Evolutionary conservation across 2,113 vertebrate genomes (phyloP), one percentile per base, ranked within the genome.

Genomic region (Zosterops japonicus): DNA sequence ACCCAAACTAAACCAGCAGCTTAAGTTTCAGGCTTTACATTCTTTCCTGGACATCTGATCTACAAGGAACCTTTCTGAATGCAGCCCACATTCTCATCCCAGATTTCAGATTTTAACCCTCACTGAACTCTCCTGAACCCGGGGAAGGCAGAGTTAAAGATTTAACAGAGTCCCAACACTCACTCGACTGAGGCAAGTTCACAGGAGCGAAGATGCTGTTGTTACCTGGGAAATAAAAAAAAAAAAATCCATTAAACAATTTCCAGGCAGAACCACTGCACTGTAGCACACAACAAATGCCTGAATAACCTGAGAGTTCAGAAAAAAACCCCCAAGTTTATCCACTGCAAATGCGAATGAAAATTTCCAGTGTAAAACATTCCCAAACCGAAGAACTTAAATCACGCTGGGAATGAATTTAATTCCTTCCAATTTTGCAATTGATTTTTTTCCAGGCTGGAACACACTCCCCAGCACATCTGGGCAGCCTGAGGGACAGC

Each of bases 201-300:
- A 99, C 98, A 1, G 98, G 95, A 92, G 98, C 98, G 41, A 99
- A 99, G 90, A 99, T 98, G 96, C 98, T 98, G 92, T 98, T 99
- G 97, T 97, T 98, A 79, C 99, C 99, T 99, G 80, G 42, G 47
- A 87, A 79, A 70, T 57, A 9, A 11, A 47, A 24, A 49, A 68
- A 86, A 97, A 52, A 52, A 94, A 83, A 79, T 6, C 8, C 9
- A 86, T 94, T 82, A 79, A 59, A 94, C 83, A 24, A 44, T 16
- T 78, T n/a, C 33, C 75, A 77, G 50, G 16, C n/a, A 57, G 52
- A 93, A 79, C 20, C 52, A 47, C 21, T 14, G n/a, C 92, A 35
- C 56, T 52, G 36, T 39, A 82, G 65, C 79, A 88, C n/a, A 0
- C 0, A 20, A 68, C 0, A 4, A 12, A 17, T 1, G 8, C 52